Evolutionary conservation across 2,113 vertebrate species (phyloP), one percentile per base, ranked within the genome.

Genomic region (Rhegmatorhina hoffmannsi): DNA sequence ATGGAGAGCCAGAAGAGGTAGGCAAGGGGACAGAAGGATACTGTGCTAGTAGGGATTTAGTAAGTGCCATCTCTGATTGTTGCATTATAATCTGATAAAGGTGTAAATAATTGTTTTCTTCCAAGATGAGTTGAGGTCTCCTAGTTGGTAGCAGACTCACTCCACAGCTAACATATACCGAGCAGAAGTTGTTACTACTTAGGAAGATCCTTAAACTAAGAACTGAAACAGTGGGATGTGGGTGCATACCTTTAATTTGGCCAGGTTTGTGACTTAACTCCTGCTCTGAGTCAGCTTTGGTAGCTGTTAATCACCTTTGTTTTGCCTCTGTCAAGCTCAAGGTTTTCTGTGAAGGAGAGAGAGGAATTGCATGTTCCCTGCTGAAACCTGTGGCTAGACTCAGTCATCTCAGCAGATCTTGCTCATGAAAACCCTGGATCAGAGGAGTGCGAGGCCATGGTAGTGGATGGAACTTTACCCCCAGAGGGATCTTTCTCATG

Each of bases 31-130:
- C 55, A 58, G 70, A 38, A 79, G 38, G 34, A 50, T 84, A 29
- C 59, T 66, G 33, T 60, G 33, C 31, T 59, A 40, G 47, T 29
- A 72, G 40, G 31, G 49, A 47, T 78, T 89, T 91, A 0, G 0
- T 82, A 72, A 91, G 72, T 68, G 53, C 49, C 4, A 1, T 56
- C 60, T 84, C 52, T 64, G 6, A 28, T 44, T 73, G 29, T 75
- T 87, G 64, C 26, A 53, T 18, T 91, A 40, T 81, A 47, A 90
- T 86, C 80, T 78, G 67, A 84, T 92, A 47, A 90, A 88, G 29
- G 49, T 67, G 76, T 69, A 68, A 95, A 91, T 93, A 82, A 70
- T 85, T 75, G 44, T 83, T 95, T 85, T 92, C 63, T 73, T 67
- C 38, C 90, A 60, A 68, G 18, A 36, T 72, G 24, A 23, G n/a